Evolutionary conservation across 2,797 vertebrate species (phyloP).

Genomic region (Mormyrus proboscirostris): DNA sequence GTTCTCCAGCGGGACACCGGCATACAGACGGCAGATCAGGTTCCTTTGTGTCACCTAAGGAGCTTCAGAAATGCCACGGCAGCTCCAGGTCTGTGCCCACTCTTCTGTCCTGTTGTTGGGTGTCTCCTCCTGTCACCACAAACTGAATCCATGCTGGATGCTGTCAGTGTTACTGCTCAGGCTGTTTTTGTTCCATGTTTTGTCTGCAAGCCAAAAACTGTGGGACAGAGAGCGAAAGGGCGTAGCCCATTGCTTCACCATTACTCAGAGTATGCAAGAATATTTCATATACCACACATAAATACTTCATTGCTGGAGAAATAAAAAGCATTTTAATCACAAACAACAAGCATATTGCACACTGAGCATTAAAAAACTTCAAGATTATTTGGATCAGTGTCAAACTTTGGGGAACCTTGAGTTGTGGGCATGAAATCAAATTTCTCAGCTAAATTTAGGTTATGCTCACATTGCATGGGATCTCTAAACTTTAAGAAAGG

Average conservation of each 20-base stretch:
- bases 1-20: not conserved
- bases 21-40: not conserved
- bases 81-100: not conserved
- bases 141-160: not conserved
- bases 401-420: not conserved
- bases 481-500: not conserved
- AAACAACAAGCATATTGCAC: not conserved
- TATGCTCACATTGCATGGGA: not conserved
- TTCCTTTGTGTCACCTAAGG: not conserved
- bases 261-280: not conserved
- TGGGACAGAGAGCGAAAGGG: slow-evolving; percentile 2
- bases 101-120: not conserved
- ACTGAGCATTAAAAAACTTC: not conserved
- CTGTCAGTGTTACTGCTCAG: not conserved
- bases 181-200: not conserved
- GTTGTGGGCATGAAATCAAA: not conserved
- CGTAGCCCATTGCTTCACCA: slow-evolving; percentile 12
- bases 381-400: not conserved
- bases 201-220: not conserved
- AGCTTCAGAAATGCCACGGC: not conserved
- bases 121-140: not conserved
- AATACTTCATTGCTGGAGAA: not conserved
- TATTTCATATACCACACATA: not conserved
- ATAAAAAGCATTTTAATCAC: not conserved
- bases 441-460: not conserved